Conservation (phyloP, 2,888 invertebrate species). For the Lasius platythorax region DNA sequence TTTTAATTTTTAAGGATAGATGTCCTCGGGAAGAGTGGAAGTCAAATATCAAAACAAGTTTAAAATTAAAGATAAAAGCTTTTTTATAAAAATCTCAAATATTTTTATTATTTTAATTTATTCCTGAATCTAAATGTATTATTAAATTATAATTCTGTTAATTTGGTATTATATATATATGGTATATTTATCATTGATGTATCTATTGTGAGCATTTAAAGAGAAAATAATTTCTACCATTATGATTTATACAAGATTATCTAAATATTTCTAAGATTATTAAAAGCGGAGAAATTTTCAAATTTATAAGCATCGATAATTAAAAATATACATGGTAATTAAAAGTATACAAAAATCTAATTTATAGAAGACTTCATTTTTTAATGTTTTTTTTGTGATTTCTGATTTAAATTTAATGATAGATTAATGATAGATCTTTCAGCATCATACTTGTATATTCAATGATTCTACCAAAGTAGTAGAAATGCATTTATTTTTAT, state of each 20-base stretch:
- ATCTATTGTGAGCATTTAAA: not conserved
- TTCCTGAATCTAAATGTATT: slow-evolving; percentile 5
- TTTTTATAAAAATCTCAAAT: not conserved
- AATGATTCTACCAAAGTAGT: not conserved
- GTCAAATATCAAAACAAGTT: slow-evolving; percentile 17
- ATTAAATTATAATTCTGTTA: not conserved
- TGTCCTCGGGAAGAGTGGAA: slow-evolving; percentile 36
- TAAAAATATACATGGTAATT: not conserved
- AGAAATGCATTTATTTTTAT: not conserved
- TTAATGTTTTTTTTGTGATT: not conserved
- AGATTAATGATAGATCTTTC: not conserved
- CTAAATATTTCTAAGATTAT: not conserved
- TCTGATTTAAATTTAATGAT: slow-evolving; percentile 3
- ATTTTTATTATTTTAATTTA: not conserved
- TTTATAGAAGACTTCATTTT: not conserved
- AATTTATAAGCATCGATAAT: not conserved
- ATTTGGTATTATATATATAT: not conserved
- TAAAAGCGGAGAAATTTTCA: not conserved
- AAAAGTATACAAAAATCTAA: not conserved
- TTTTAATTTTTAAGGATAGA: slow-evolving; percentile 64
- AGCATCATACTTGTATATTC: not conserved
- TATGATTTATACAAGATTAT: not conserved
- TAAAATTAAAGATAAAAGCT: not conserved
- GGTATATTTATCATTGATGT: not conserved
- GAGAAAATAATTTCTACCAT: not conserved